Percentiles rank a stretch among this genome's conserved stretches.
phyloP scores from a whole-genome alignment of 2,888 invertebrate species.

The Tetranychus piercei region DNA sequence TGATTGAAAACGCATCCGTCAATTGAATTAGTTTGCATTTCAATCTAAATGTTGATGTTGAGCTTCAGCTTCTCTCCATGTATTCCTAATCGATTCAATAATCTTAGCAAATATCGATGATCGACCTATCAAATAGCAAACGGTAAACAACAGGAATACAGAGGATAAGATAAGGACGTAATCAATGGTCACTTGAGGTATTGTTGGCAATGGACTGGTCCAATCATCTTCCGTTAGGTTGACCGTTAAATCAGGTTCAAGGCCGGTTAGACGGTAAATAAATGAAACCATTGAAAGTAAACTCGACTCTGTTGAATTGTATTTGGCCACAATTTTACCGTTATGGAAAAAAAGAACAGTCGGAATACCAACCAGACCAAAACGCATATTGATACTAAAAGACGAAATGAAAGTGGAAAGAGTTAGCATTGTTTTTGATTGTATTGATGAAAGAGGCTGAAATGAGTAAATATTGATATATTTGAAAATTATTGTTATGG shows the following conservation, averaged over 20 bases:
- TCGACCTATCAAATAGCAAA: conserved; percentile 53
- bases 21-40: background rate
- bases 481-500: too few species aligned
- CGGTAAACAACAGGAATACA: conserved; percentile 58
- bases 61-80: conserved; percentile 70
- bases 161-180: conserved; percentile 63
- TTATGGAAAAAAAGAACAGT: conserved; percentile 73
- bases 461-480: too few species aligned
- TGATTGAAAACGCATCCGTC: too few species aligned
- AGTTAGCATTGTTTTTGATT: background rate
- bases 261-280: conserved; percentile 50
- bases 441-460: too few species aligned
- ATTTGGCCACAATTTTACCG: conserved; percentile 63
- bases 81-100: conserved; percentile 61
- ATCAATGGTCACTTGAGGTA: conserved; percentile 57
- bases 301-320: conserved; percentile 59
- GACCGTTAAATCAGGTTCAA: conserved; percentile 2
- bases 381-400: conserved; percentile 53
- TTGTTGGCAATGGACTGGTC: conserved; percentile 54
- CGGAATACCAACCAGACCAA: conserved; percentile 75
- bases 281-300: conserved; percentile 59
- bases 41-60: conserved; percentile 56
- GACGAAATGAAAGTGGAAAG: background rate
- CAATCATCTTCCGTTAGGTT: conserved; percentile 29
- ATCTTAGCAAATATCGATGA: conserved; percentile 58